Evolutionary conservation across 2,797 vertebrate species (phyloP), one percentile per base, ranked within the genome.

Genomic region (Spheniscus humboldti): DNA sequence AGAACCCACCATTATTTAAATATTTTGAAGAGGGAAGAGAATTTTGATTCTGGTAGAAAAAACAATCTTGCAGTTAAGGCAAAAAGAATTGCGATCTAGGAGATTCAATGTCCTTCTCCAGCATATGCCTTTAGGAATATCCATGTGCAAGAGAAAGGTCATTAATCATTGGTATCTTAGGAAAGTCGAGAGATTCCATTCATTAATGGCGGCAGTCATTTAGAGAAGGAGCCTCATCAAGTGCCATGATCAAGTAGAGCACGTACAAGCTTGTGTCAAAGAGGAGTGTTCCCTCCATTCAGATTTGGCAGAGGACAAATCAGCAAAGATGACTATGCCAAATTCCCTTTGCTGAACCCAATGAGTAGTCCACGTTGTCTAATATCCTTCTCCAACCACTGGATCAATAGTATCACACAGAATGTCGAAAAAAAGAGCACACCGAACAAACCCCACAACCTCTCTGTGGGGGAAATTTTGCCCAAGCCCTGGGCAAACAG

Each of bases 361-460:
- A 0, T 0, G 22, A 81, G 55, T 4, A 52, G 22, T 17, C 27
- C 31, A 10, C 7, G 7, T 11, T 12, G 5, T 24, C 33, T 18
- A 41, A 81, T 12, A 37, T 19, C 39, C 27, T 47, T 43, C 71
- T 37, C 37, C 67, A 75, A 13, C 13, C 3, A 24, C 3, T 35
- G 28, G 35, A 28, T 41, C 45, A 18, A 18, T 2, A n/a, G 1
- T 23, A 15, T n/a, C 62, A 67, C 23, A 23, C 6, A 31, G 57
- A 64, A 69, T 1, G 7, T 1, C 31, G n/a, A 35, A 50, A 39
- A 39, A 59, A 4, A 1, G 37, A 79, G 7, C 27, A 74, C 52
- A 17, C 6, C 5, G 14, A 85, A 35, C 7, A 83, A 63, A 39
- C 7, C 48, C 63, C 20, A 11, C 52, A 63, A 12, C 2, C 15